phyloP scores from a whole-genome alignment of 2,797 vertebrate genomes.

The Rhabdomys pumilio region DNA sequence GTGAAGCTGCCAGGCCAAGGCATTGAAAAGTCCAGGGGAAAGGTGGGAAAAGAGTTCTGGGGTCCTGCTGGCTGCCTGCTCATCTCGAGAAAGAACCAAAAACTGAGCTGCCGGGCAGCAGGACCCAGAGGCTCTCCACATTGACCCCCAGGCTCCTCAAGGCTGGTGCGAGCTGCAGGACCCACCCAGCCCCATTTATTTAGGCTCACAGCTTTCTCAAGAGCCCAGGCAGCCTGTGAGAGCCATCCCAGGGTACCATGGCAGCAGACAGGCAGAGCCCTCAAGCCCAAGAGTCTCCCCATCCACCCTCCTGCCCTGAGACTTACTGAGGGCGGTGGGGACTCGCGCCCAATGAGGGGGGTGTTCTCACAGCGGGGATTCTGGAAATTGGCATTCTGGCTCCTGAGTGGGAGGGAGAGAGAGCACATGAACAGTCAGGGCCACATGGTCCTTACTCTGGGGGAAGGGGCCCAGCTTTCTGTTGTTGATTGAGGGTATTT shows the following conservation, averaged over 20 bases:
- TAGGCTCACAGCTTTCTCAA: neutral
- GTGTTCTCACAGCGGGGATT: slow-evolving; percentile 99
- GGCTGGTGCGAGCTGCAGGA: neutral
- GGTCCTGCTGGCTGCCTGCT: no score
- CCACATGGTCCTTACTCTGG: neutral
- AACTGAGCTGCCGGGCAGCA: neutral
- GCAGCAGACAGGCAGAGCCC: fast-evolving
- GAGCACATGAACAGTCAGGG: neutral
- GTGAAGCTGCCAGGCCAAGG: neutral
- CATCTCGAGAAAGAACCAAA: neutral
- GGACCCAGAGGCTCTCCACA: neutral
- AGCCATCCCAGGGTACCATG: fast-evolving
- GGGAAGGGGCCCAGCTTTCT: neutral
- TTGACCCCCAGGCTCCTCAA: neutral
- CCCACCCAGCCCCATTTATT: neutral
- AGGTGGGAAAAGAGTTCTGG: neutral
- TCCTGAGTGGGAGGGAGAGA: slow-evolving; percentile 89
- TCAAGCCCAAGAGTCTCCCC: neutral
- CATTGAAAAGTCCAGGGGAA: neutral
- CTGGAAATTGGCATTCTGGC: slow-evolving; percentile 99
- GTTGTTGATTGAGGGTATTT: neutral
- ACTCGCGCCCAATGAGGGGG: slow-evolving; percentile 98
- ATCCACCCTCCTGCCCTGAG: slow-evolving; percentile 18
- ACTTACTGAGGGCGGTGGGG: slow-evolving; percentile 99
- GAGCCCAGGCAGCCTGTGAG: neutral